These are phyloP conservation scores for Oceanodroma leucorhoa DNA, from an alignment of 2,797 vertebrate genomes.

Conservation along the genomic window DNA sequence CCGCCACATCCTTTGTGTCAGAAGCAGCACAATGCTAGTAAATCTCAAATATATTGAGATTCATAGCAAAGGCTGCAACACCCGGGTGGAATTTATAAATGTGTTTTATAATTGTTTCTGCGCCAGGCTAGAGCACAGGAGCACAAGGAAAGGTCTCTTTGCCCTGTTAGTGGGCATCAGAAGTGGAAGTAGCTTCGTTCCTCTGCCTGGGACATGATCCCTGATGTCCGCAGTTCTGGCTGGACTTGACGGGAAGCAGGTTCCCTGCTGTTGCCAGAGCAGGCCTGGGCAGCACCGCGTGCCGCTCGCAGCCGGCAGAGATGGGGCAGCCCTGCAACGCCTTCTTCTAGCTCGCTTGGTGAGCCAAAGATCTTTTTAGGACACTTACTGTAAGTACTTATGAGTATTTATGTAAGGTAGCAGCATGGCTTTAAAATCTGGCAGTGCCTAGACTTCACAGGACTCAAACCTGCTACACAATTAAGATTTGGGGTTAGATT, in stretches of 20 bases:
- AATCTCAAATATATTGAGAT: conserved; percentile 44
- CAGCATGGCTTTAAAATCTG: conserved; percentile 12
- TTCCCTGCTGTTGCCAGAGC: rapidly evolving
- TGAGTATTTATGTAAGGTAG: conserved; percentile 9
- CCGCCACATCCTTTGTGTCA: conserved; percentile 29
- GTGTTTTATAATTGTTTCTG: conserved; percentile 18
- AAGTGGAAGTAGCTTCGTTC: not conserved
- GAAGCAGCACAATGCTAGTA: conserved; percentile 25
- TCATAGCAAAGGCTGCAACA: conserved; percentile 21
- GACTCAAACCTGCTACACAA: conserved; percentile 21
- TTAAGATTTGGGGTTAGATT: conserved; percentile 22
- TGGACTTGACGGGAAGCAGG: not conserved
- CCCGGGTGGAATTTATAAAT: not conserved
- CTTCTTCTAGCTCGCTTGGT: not conserved
- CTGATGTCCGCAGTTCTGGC: not conserved
- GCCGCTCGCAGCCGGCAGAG: rapidly evolving
- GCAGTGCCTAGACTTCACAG: conserved; percentile 14
- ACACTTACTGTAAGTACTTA: not conserved
- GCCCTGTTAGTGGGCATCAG: not conserved
- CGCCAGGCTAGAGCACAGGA: not conserved
- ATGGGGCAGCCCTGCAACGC: not conserved
- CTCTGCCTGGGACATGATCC: not conserved
- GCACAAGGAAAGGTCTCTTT: not conserved
- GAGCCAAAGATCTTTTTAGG: conserved; percentile 1
- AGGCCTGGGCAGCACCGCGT: not conserved